These are phyloP conservation scores for Esperia sulphurella DNA, from an alignment of 2,888 invertebrate genomes.

Conservation along the genomic window DNA sequence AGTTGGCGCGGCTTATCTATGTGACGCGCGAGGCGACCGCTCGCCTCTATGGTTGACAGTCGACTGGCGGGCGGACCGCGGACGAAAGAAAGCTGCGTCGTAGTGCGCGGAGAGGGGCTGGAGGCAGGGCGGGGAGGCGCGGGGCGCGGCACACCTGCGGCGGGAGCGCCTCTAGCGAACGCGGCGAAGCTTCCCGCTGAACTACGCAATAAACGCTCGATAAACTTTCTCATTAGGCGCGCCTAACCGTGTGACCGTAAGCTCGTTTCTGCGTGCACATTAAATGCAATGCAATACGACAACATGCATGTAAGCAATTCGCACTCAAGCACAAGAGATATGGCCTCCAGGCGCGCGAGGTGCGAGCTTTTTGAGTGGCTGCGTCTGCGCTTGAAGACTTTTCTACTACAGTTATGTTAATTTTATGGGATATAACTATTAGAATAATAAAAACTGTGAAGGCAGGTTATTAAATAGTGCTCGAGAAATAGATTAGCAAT, in stretches of 20 bases:
- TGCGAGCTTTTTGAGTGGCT: slow-evolving; percentile 32
- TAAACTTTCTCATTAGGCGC: slow-evolving; percentile 79
- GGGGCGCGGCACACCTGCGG: slow-evolving; percentile 66
- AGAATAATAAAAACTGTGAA: slow-evolving; percentile 24
- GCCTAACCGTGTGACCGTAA: slow-evolving; percentile 77
- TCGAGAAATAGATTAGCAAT: not conserved
- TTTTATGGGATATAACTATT: slow-evolving; percentile 23
- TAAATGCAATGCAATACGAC: slow-evolving; percentile 61
- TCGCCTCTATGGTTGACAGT: slow-evolving; percentile 64
- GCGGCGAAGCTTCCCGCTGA: slow-evolving; percentile 71
- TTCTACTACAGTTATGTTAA: slow-evolving; percentile 21
- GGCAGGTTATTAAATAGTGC: slow-evolving; percentile 18
- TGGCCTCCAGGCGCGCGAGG: slow-evolving; percentile 18
- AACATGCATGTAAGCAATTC: slow-evolving; percentile 53
- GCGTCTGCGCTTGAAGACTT: slow-evolving; percentile 29
- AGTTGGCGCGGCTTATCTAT: slow-evolving; percentile 64
- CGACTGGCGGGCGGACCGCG: slow-evolving; percentile 52
- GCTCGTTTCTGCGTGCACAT: slow-evolving; percentile 68
- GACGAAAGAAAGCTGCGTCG: slow-evolving; percentile 42
- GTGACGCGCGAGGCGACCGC: slow-evolving; percentile 34
- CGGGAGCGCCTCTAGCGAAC: slow-evolving; percentile 57
- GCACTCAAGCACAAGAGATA: slow-evolving; percentile 43
- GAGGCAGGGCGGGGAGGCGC: slow-evolving; percentile 38
- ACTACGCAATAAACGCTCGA: slow-evolving; percentile 79
- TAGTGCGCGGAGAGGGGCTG: slow-evolving; percentile 35